Conservation (phyloP, 2,888 invertebrate genomes). For the Meteorus colon region DNA sequence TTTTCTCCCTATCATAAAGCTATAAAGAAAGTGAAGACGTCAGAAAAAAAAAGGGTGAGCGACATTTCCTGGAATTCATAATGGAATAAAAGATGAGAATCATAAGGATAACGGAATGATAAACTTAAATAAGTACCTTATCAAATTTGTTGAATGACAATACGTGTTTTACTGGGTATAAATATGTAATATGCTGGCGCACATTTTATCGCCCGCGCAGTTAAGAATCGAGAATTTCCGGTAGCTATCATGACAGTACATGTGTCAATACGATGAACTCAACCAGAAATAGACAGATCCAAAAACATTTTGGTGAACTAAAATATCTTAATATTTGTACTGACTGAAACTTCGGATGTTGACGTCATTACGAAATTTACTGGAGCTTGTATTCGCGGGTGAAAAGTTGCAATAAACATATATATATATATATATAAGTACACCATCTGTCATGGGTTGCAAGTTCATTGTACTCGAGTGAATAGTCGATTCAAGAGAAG, state of each 20-base stretch:
- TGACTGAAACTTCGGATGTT: neutral
- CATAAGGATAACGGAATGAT: constrained; percentile 35
- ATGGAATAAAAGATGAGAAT: constrained; percentile 41
- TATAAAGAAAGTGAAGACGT: constrained; percentile 55
- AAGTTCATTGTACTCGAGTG: neutral
- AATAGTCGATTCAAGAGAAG: neutral
- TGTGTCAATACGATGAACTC: neutral
- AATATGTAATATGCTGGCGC: constrained; percentile 26
- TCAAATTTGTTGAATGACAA: constrained; percentile 61
- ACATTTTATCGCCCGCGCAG: constrained; percentile 9
- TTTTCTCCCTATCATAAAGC: constrained; percentile 71
- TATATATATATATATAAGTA: neutral
- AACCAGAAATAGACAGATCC: neutral
- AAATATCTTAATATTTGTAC: constrained; percentile 16
- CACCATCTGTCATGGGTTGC: neutral
- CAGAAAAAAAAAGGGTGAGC: constrained; percentile 42
- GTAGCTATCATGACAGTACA: neutral
- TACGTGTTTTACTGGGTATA: constrained; percentile 46
- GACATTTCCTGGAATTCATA: constrained; percentile 6
- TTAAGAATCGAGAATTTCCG: neutral
- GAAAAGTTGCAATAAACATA: neutral
- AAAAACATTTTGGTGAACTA: neutral
- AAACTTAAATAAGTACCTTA: constrained; percentile 58
- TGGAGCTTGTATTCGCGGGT: neutral
- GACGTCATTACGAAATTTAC: neutral